Evolutionary conservation across 2,113 vertebrate genomes (phyloP).

Genomic region (Fulmarus glacialis): DNA sequence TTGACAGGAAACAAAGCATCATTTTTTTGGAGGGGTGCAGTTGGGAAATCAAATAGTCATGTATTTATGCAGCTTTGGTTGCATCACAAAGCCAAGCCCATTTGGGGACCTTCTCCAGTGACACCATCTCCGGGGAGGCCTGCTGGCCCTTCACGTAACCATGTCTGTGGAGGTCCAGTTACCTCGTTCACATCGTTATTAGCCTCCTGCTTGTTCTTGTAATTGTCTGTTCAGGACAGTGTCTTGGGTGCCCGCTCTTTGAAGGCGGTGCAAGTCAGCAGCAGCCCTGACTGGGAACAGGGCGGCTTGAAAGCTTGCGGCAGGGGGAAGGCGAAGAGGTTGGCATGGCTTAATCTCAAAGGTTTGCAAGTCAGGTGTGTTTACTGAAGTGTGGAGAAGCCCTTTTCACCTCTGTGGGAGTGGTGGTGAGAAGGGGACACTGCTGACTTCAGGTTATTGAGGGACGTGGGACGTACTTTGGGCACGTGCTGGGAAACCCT

Average conservation of each 20-base stretch:
- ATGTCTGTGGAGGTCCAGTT: background rate
- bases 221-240: background rate
- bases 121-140: no score
- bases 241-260: background rate
- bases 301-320: background rate
- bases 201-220: background rate
- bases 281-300: background rate
- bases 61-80: background rate
- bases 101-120: background rate
- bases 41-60: background rate
- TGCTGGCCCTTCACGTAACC: background rate
- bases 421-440: background rate
- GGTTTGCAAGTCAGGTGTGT: background rate
- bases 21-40: background rate
- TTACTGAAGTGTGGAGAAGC: background rate
- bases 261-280: background rate
- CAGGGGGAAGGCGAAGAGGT: background rate
- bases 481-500: background rate
- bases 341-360: background rate
- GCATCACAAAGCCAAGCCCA: rapidly evolving
- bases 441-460: background rate
- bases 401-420: background rate
- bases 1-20: background rate
- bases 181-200: background rate
- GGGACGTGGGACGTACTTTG: background rate